Conservation (phyloP, 1,140 invertebrate genomes). For the Zaprionus kolodkinae region DNA sequence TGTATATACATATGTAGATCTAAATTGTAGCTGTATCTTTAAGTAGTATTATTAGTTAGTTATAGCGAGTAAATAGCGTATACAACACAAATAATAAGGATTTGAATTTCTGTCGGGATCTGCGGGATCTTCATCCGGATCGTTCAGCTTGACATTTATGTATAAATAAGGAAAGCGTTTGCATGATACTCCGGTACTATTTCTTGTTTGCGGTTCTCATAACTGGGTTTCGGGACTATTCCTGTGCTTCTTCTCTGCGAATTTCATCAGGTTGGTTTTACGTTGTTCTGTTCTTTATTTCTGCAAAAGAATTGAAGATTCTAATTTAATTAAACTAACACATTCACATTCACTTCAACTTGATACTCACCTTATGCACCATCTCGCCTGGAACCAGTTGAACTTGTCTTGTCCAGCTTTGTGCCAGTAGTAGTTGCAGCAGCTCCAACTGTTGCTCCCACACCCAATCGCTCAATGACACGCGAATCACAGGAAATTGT, state of each 20-base stretch:
- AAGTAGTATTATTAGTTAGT: conserved; percentile 36
- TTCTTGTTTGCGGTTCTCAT: conserved; percentile 12
- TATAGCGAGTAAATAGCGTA: conserved; percentile 48
- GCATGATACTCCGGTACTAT: conserved; percentile 7
- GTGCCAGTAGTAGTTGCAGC: background rate
- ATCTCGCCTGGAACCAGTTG: conserved; percentile 50
- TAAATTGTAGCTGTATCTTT: conserved; percentile 25
- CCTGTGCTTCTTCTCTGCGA: background rate
- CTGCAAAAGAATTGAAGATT: conserved; percentile 6
- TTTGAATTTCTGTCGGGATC: conserved; percentile 35
- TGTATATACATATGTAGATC: conserved; percentile 22
- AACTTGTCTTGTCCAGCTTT: conserved; percentile 46
- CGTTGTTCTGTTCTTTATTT: background rate
- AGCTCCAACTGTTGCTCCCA: conserved; percentile 1
- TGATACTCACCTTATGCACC: conserved; percentile 37
- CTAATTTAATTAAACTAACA: background rate
- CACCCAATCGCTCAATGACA: conserved; percentile 59
- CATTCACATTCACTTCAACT: background rate
- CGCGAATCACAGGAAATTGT: conserved; percentile 84
- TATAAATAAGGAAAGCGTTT: conserved; percentile 43
- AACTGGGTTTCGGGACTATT: conserved; percentile 21
- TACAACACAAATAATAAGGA: conserved; percentile 39
- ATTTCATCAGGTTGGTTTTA: background rate
- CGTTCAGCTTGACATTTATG: background rate
- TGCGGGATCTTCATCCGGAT: conserved; percentile 9